Conservation (phyloP, 2,797 vertebrate genomes). For the Alca torda region DNA sequence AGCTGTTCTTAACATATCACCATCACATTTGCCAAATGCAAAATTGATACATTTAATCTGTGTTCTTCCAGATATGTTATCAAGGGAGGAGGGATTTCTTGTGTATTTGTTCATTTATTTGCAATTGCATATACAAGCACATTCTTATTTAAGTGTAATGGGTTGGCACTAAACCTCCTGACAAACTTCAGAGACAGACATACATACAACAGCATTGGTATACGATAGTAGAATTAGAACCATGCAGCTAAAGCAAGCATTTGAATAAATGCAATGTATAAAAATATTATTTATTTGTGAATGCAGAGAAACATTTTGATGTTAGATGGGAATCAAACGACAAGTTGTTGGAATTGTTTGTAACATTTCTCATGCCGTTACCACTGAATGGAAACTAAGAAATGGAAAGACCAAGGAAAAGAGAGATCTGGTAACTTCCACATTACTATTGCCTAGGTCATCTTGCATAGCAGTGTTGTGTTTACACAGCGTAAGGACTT, state of each 20-base stretch:
- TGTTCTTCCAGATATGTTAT: neutral
- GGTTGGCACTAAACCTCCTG: neutral
- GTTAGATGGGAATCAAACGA: neutral
- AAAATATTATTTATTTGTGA: neutral
- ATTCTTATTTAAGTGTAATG: constrained; percentile 17
- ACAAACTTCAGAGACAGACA: neutral
- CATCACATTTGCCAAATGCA: constrained; percentile 33
- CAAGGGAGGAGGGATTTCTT: neutral
- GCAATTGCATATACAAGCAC: neutral
- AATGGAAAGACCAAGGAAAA: neutral
- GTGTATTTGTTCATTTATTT: constrained; percentile 4
- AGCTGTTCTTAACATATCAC: neutral
- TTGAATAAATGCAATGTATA: neutral
- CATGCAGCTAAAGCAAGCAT: neutral
- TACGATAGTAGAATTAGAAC: neutral
- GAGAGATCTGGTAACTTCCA: neutral
- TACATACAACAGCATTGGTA: neutral
- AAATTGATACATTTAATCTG: constrained; percentile 19
- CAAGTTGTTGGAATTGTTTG: neutral
- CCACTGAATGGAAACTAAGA: neutral
- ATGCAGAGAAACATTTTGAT: neutral
- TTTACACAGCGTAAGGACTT: neutral
- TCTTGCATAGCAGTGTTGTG: neutral
- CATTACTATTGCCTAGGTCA: neutral
- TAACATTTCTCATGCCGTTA: neutral